These are phyloP conservation scores for Lutraria lutraria DNA, from an alignment of 2,888 invertebrate species.

Conservation along the genomic window DNA sequence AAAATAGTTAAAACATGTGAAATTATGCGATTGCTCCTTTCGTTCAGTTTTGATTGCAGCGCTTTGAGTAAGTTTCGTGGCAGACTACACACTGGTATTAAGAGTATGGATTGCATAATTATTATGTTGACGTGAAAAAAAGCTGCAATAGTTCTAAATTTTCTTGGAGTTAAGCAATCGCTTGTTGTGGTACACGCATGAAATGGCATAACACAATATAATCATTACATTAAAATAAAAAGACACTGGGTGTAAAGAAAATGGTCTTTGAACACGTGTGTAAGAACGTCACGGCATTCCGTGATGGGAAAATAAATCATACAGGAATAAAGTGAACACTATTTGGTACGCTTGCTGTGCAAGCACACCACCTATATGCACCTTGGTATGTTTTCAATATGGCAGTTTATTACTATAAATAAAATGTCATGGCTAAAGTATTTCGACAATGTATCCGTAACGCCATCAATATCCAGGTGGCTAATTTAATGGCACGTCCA, in stretches of 20 bases:
- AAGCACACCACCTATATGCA: constrained; percentile 41
- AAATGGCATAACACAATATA: neutral
- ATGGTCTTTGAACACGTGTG: constrained; percentile 32
- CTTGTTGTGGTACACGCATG: neutral
- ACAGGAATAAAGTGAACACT: constrained; percentile 41
- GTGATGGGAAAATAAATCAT: constrained; percentile 14
- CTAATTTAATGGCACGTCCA: neutral
- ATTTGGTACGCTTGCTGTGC: constrained; percentile 24
- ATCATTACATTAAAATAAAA: neutral
- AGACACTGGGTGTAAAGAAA: neutral
- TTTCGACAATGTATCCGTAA: neutral
- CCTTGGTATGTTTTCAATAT: constrained; percentile 41
- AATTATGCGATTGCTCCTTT: constrained; percentile 16
- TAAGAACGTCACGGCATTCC: constrained; percentile 13
- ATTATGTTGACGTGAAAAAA: constrained; percentile 6
- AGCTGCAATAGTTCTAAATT: neutral
- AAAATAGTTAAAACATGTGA: constrained; percentile 6
- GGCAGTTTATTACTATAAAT: constrained; percentile 43
- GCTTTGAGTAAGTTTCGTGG: neutral
- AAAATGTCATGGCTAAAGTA: constrained; percentile 44
- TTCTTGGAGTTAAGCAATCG: neutral
- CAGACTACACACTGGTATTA: neutral
- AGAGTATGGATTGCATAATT: constrained; percentile 1
- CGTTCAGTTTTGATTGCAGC: neutral
- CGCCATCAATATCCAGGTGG: neutral